These are phyloP conservation scores for Heteromyza rotundicornis DNA, from an alignment of 2,888 invertebrate species.

Conservation along the genomic window DNA sequence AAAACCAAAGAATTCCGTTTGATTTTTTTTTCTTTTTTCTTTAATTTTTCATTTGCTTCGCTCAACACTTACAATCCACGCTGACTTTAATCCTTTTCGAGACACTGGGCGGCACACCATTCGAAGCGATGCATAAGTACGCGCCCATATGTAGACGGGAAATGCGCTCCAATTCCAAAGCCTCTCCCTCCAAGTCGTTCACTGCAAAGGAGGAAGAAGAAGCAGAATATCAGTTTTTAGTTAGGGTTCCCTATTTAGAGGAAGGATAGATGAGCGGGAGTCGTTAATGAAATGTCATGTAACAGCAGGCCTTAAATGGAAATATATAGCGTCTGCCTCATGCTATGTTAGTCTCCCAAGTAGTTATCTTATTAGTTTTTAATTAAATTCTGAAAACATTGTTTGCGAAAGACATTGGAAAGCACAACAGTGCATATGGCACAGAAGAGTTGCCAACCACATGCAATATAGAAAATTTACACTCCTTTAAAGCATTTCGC, in stretches of 20 bases:
- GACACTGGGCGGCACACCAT: constrained; percentile 87
- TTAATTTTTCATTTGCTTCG: too few species aligned
- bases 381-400: constrained; percentile 29
- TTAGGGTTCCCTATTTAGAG: too few species aligned
- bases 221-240: too few species aligned
- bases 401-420: constrained; percentile 1
- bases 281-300: too few species aligned
- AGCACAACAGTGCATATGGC: neutral
- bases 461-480: too few species aligned
- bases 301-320: too few species aligned
- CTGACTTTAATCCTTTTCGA: constrained; percentile 92
- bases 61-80: constrained; percentile 84
- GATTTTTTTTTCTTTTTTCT: too few species aligned
- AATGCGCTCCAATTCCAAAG: constrained; percentile 81
- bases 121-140: constrained; percentile 84
- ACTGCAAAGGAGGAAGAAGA: too few species aligned
- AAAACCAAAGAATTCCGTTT: neutral
- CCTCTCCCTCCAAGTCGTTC: constrained; percentile 83
- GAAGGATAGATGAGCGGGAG: too few species aligned
- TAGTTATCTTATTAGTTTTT: constrained; percentile 26
- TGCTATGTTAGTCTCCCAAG: constrained; percentile 6
- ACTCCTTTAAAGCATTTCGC: neutral
- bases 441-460: constrained; percentile 9
- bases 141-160: constrained; percentile 90
- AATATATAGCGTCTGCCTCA: neutral